Conservation (phyloP, 2,113 vertebrate species). For the Hydrochoerus hydrochaeris region DNA sequence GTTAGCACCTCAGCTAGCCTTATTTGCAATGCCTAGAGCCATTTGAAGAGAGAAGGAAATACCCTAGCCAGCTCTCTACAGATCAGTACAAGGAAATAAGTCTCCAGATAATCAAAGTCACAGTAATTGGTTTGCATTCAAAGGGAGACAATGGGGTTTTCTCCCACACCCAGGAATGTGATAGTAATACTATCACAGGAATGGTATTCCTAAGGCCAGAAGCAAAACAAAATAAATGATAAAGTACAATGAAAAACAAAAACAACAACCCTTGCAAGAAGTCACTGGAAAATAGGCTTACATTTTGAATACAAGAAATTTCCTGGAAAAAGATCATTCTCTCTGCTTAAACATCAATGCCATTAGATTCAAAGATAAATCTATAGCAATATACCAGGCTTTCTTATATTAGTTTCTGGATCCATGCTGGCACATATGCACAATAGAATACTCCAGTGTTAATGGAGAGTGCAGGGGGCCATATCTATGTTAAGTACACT, state of each 20-base stretch:
- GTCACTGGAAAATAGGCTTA: conserved; percentile 45
- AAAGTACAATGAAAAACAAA: background rate
- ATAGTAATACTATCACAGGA: background rate
- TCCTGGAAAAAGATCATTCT: conserved; percentile 11
- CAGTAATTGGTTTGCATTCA: too few species aligned
- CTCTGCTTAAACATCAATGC: background rate
- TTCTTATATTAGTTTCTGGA: conserved; percentile 28
- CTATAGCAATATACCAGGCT: background rate
- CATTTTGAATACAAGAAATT: conserved; percentile 50
- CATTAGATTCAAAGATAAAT: conserved; percentile 37
- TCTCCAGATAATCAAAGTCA: too few species aligned
- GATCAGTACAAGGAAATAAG: too few species aligned
- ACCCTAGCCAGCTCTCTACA: too few species aligned
- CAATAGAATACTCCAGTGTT: background rate
- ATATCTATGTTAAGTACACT: background rate
- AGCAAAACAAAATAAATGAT: background rate
- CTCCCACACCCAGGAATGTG: background rate
- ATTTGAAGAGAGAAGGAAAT: too few species aligned
- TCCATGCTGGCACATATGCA: background rate
- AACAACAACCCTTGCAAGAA: background rate
- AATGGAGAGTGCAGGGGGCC: background rate
- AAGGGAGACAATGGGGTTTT: too few species aligned
- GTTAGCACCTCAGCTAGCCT: too few species aligned
- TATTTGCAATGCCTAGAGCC: too few species aligned
- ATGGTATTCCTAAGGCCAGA: background rate